These are phyloP conservation scores for Dendronephthya gigantea DNA, from an alignment of 64 coral and sea anemone genomes.

Conservation along the genomic window DNA sequence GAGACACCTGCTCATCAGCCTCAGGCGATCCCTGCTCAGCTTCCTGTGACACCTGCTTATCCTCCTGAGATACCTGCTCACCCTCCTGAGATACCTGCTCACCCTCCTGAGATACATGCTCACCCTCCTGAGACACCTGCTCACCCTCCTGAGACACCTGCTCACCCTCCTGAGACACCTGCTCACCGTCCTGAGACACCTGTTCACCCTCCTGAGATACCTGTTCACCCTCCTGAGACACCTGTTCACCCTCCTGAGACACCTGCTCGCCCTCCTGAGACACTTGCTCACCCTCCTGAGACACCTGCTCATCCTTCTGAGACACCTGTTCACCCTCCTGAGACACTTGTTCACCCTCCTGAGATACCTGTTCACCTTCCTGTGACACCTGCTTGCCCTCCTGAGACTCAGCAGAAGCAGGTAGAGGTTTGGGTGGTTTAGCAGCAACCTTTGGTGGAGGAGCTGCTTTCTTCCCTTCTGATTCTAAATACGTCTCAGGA, in stretches of 20 bases:
- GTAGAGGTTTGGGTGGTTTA: not conserved
- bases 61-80: too few relatives aligned
- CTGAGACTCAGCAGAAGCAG: not conserved
- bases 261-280: not conserved
- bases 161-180: not conserved
- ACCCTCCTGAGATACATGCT: not conserved
- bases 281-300: not conserved
- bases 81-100: not conserved
- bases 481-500: conserved; percentile 1
- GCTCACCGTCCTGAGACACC: not conserved
- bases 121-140: not conserved
- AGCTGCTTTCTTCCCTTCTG: not conserved
- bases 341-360: not conserved
- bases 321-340: not conserved
- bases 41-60: not conserved
- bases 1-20: not conserved
- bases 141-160: not conserved
- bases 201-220: not conserved
- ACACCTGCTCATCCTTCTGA: too few relatives aligned
- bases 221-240: not conserved
- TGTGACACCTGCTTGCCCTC: not conserved
- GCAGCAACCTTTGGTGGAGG: conserved; percentile 2
- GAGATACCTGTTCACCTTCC: not conserved
- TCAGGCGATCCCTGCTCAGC: too few relatives aligned
- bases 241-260: too few relatives aligned